phyloP scores from a whole-genome alignment of 2,888 invertebrate genomes.

The Girardia tigrina region DNA sequence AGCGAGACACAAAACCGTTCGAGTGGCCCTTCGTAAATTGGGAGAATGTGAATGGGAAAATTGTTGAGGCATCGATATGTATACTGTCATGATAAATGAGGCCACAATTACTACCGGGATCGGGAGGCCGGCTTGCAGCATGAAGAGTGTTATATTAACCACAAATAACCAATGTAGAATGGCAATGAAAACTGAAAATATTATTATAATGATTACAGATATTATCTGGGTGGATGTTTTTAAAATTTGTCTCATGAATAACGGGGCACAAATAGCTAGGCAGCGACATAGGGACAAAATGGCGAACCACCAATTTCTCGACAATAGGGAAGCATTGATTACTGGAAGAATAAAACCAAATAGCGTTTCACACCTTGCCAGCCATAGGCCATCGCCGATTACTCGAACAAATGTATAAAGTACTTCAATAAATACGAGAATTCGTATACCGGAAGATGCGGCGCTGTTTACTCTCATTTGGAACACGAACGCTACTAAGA shows the following conservation, averaged over 20 bases:
- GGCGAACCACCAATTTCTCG: slow-evolving; percentile 35
- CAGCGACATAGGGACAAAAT: slow-evolving; percentile 34
- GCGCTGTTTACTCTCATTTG: background rate
- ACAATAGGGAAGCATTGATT: slow-evolving; percentile 29
- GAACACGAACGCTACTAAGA: background rate
- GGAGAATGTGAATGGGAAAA: background rate
- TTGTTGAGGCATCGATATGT: background rate
- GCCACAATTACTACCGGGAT: slow-evolving; percentile 33
- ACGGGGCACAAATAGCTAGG: slow-evolving; percentile 34
- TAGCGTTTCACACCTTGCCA: background rate
- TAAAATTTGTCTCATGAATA: slow-evolving; percentile 29
- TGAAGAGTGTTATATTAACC: slow-evolving; percentile 26
- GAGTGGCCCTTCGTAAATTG: slow-evolving; percentile 29
- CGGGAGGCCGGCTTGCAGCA: slow-evolving; percentile 33
- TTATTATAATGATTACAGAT: slow-evolving; percentile 8
- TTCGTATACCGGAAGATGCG: slow-evolving; percentile 30
- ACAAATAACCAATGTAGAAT: background rate
- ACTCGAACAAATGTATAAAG: background rate
- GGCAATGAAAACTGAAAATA: background rate
- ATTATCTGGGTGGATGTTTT: slow-evolving; percentile 30
- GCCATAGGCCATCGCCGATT: slow-evolving; percentile 4
- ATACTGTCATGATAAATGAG: slow-evolving; percentile 31
- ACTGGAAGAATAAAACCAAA: slow-evolving; percentile 30
- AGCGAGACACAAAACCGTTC: slow-evolving; percentile 33
- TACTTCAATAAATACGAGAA: slow-evolving; percentile 24